Evolutionary conservation across 2,113 vertebrate genomes (phyloP).

Genomic region (Phyllostomus discolor): DNA sequence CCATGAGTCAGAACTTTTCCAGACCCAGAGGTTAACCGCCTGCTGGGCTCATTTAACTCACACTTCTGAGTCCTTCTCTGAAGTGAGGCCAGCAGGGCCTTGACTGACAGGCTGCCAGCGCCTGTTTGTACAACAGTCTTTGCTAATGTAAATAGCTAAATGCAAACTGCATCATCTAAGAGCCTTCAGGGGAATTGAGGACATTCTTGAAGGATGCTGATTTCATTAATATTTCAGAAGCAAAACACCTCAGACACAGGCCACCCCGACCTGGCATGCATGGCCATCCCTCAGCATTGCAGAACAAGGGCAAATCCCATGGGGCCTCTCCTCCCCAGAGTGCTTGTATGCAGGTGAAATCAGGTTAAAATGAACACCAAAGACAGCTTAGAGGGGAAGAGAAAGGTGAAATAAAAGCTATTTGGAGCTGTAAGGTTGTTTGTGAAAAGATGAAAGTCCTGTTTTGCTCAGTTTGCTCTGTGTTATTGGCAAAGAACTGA

Average conservation of each 20-base stretch:
- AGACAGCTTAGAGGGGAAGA: neutral
- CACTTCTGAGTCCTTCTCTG: slow-evolving; percentile 51
- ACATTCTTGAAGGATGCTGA: slow-evolving; percentile 35
- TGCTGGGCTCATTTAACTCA: slow-evolving; percentile 53
- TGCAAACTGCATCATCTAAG: slow-evolving; percentile 51
- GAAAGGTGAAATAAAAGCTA: neutral
- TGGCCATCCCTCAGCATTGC: neutral
- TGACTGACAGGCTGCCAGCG: slow-evolving; percentile 8
- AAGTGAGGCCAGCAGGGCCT: slow-evolving; percentile 61
- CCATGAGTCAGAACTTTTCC: slow-evolving; percentile 56
- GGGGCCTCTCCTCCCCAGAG: neutral
- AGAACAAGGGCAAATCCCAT: neutral
- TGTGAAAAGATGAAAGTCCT: neutral
- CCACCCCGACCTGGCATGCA: neutral
- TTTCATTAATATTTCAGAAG: slow-evolving; percentile 59
- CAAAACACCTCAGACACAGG: neutral
- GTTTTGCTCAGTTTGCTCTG: neutral
- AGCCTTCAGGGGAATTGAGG: slow-evolving; percentile 56
- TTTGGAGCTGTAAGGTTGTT: neutral
- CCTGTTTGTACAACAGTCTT: slow-evolving; percentile 46
- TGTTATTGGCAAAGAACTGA: neutral
- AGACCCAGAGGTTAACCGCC: slow-evolving; percentile 52
- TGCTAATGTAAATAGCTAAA: slow-evolving; percentile 63
- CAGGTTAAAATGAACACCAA: neutral
- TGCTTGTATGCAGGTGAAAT: neutral